Evolutionary conservation across 2,113 vertebrate genomes (phyloP).

Genomic region (Melospiza georgiana): DNA sequence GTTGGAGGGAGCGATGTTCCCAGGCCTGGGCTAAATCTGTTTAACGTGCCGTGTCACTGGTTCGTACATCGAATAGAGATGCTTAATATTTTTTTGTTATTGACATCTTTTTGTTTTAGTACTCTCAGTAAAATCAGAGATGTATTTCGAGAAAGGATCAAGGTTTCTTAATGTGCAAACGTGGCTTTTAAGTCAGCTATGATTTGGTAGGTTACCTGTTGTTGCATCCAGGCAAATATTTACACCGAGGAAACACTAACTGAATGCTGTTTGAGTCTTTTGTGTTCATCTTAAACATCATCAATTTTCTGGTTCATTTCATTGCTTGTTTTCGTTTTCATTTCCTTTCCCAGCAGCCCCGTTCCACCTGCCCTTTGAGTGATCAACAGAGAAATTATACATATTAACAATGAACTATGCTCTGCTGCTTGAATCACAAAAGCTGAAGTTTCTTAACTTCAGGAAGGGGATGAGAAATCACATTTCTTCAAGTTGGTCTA

Average conservation of each 20-base stretch:
- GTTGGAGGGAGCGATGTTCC: background rate
- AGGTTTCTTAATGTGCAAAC: background rate
- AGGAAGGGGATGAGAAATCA: background rate
- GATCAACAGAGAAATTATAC: background rate
- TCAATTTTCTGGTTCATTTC: background rate
- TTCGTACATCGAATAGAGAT: too few species aligned
- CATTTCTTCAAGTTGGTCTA: background rate
- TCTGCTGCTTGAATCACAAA: background rate
- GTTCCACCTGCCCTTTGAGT: background rate
- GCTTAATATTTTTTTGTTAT: background rate
- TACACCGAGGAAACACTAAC: background rate
- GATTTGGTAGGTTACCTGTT: background rate
- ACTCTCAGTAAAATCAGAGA: background rate
- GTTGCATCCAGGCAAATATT: background rate
- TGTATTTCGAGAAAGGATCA: background rate
- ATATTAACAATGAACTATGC: background rate
- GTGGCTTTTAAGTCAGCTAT: background rate
- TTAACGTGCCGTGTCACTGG: rapidly evolving
- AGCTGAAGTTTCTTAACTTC: background rate
- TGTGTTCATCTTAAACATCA: background rate
- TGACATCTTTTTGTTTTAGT: background rate
- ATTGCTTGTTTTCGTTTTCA: background rate
- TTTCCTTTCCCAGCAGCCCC: background rate
- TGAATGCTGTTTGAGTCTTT: background rate
- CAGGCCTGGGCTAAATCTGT: background rate